Percentiles rank a stretch among this genome's conserved stretches.
These are phyloP conservation scores for Amphiura filiformis DNA, from an alignment of 35 echinoderm and acorn worm genomes.

Conservation along the genomic window DNA sequence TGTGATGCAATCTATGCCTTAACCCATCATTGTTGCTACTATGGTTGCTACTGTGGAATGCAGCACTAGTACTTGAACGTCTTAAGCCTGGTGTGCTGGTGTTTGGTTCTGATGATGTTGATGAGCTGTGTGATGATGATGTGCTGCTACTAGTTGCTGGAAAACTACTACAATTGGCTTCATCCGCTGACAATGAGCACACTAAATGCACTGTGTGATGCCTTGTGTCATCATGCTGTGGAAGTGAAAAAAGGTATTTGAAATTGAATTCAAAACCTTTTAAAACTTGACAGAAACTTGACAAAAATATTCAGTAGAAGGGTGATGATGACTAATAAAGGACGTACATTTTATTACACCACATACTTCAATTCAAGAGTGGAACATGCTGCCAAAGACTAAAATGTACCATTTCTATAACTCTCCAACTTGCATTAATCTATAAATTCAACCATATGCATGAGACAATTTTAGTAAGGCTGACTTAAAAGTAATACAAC, in stretches of 20 bases:
- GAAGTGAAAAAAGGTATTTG: not conserved
- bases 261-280: not conserved
- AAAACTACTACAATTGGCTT: not conserved
- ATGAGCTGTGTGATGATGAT: not conserved
- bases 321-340: not conserved
- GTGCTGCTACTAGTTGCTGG: not conserved
- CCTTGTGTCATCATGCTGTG: slow-evolving; percentile 45
- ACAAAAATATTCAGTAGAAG: not conserved
- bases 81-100: not conserved
- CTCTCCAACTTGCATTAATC: too few species aligned
- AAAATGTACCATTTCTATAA: not conserved
- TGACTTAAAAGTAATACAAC: too few species aligned
- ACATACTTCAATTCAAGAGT: not conserved
- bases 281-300: not conserved
- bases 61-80: not conserved
- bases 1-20: not conserved
- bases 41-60: not conserved
- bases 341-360: not conserved
- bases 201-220: slow-evolving; percentile 74
- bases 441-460: too few species aligned
- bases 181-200: slow-evolving; percentile 49
- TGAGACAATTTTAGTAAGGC: too few species aligned
- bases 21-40: not conserved
- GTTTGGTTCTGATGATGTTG: not conserved
- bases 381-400: not conserved